Evolutionary conservation across 1,140 invertebrate genomes (phyloP).

Genomic region (Mya arenaria): DNA sequence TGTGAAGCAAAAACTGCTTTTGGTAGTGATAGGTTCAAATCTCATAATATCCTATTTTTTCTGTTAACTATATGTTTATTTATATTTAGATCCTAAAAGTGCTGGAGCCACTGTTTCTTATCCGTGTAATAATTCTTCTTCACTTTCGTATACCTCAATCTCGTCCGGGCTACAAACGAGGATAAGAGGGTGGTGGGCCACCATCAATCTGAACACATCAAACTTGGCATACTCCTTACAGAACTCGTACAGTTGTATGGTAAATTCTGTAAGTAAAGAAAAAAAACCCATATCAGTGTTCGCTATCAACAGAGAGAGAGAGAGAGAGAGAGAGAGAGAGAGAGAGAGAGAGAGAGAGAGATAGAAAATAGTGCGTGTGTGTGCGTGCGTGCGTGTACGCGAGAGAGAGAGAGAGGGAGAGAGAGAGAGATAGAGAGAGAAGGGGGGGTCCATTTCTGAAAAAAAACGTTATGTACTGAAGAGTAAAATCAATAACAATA

Average conservation of each 20-base stretch:
- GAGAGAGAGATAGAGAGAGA: too few relatives aligned
- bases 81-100: background rate
- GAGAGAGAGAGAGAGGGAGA: too few relatives aligned
- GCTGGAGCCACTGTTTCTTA: background rate
- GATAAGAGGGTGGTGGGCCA: slow-evolving; percentile 49
- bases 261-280: slow-evolving; percentile 48
- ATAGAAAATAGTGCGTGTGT: too few relatives aligned
- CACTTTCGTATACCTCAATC: slow-evolving; percentile 42
- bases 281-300: too few relatives aligned
- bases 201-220: slow-evolving; percentile 39
- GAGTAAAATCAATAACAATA: too few relatives aligned
- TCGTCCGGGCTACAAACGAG: slow-evolving; percentile 50
- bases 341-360: too few relatives aligned
- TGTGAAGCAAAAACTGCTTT: background rate
- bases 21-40: background rate
- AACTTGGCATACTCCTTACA: slow-evolving; percentile 27
- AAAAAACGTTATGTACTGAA: too few relatives aligned
- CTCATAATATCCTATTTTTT: background rate
- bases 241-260: slow-evolving; percentile 26
- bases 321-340: too few relatives aligned
- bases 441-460: too few relatives aligned
- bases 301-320: too few relatives aligned
- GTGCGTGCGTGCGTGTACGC: too few relatives aligned
- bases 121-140: background rate
- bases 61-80: background rate